phyloP scores from a whole-genome alignment of 2,888 invertebrate genomes.

The Dasysyrphus tricinctus region DNA sequence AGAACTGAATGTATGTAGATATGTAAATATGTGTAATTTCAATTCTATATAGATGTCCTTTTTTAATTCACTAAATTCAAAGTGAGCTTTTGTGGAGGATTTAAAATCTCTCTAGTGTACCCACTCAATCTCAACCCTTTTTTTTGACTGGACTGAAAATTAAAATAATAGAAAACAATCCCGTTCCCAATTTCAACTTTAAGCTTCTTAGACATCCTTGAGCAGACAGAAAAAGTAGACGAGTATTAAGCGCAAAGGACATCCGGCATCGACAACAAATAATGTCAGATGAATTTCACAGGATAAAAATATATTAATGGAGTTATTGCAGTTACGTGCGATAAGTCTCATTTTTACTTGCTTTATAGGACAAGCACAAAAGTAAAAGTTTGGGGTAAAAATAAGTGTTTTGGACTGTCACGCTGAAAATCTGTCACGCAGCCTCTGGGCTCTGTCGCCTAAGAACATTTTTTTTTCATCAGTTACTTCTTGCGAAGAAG shows the following conservation, averaged over 20 bases:
- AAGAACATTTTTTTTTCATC: no score
- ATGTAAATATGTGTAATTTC: background rate
- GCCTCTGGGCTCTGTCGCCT: no score
- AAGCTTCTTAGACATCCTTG: conserved; percentile 59
- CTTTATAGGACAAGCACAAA: no score
- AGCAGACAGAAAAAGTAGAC: conserved; percentile 20
- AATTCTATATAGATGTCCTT: conserved; percentile 37
- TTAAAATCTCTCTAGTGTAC: background rate
- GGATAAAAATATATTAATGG: background rate
- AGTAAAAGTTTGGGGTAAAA: no score
- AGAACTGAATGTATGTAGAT: conserved; percentile 20
- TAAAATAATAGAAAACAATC: conserved; percentile 74
- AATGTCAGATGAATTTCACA: conserved; percentile 19
- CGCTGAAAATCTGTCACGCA: no score
- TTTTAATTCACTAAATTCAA: conserved; percentile 49
- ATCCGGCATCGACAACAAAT: conserved; percentile 24
- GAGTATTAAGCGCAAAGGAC: background rate
- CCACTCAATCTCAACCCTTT: conserved; percentile 18
- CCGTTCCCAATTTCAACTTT: conserved; percentile 52
- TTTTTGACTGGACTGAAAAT: conserved; percentile 39
- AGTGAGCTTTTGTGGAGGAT: conserved; percentile 15
- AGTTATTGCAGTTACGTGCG: background rate
- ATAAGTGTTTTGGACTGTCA: no score
- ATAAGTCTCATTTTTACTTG: no score
- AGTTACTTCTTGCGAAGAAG: no score